Evolutionary conservation across 2,888 invertebrate genomes (phyloP).

Genomic region (Limenitis camilla): DNA sequence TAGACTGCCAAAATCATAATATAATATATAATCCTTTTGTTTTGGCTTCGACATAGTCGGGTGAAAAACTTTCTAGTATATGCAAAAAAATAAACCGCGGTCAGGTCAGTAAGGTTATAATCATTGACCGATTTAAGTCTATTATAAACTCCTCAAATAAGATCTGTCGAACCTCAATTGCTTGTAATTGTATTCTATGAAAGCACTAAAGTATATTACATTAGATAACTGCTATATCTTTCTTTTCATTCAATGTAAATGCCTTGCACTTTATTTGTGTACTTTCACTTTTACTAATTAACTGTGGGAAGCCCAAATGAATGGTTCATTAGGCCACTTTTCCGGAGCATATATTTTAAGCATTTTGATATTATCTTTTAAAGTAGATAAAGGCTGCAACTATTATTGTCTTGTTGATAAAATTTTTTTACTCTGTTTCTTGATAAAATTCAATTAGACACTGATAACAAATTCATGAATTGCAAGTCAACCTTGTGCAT

Average conservation of each 20-base stretch:
- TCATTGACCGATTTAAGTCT: conserved; percentile 16
- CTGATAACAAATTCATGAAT: too few species aligned
- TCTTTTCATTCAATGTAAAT: neutral
- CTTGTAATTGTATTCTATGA: neutral
- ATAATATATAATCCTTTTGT: too few species aligned
- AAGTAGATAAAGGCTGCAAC: neutral
- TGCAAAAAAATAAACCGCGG: neutral
- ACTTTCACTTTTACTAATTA: conserved; percentile 9
- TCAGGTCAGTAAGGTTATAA: conserved; percentile 6
- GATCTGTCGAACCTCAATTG: conserved; percentile 9
- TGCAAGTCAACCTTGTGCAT: too few species aligned
- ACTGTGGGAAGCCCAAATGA: conserved; percentile 5
- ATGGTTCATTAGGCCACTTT: neutral
- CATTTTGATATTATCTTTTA: neutral
- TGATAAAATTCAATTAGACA: too few species aligned
- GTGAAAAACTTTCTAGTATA: too few species aligned
- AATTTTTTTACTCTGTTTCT: too few species aligned
- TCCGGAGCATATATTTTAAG: neutral
- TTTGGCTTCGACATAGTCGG: too few species aligned
- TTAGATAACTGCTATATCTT: neutral
- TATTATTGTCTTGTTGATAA: neutral
- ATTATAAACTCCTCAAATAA: conserved; percentile 9
- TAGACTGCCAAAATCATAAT: too few species aligned
- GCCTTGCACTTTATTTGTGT: neutral
- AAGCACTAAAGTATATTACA: neutral